Evolutionary conservation across 1,140 invertebrate species (phyloP), one percentile per base, ranked within the genome.

Genomic region (Temnothorax nylanderi): DNA sequence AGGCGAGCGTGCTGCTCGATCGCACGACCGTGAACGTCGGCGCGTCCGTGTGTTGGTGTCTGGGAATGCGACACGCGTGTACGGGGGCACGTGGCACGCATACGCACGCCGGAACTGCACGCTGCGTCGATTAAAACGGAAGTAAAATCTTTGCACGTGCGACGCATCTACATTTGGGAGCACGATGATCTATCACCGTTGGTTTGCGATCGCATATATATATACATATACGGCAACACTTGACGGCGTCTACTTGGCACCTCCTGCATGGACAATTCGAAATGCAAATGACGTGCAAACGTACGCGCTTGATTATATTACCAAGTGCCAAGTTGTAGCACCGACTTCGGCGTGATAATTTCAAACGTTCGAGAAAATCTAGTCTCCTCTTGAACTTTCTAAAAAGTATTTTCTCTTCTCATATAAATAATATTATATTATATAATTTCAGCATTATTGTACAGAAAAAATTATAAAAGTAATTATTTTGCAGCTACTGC

Each of bases 141-240:
- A 84, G 69, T 54, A n/a, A 74, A 84, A 74, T 84, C 67, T 72
- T 82, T 60, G 67, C 67, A 81, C 77, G 64, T 81, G 47, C 21
- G 16, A 21, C n/a, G 41, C 47, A 47, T 74, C 26, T 8, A 21
- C 21, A 47, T 21, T 13, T 21, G 5, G 34, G 32, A n/a, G 4
- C 32, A 32, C 41, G n/a, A 32, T 44, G 69, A 84, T 84, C 80
- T 74, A 84, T 74, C 69, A 21, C n/a, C 3, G 34, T 71, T 60
- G 71, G 13, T 62, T 75, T 75, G 41, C 41, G 67, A 82, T 82
- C 41, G 78, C 10, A 37, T 49, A 49, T 8, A 3, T 26, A 26
- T 44, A 44, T 44, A 47, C n/a, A n/a, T 54, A 21, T n/a, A 18
- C 2, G 51, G 26, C 11, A 69, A 60, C 54, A 60, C 32, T 84